These are phyloP conservation scores for Aleiodes leptofemur DNA, from an alignment of 2,888 invertebrate genomes.

Conservation along the genomic window DNA sequence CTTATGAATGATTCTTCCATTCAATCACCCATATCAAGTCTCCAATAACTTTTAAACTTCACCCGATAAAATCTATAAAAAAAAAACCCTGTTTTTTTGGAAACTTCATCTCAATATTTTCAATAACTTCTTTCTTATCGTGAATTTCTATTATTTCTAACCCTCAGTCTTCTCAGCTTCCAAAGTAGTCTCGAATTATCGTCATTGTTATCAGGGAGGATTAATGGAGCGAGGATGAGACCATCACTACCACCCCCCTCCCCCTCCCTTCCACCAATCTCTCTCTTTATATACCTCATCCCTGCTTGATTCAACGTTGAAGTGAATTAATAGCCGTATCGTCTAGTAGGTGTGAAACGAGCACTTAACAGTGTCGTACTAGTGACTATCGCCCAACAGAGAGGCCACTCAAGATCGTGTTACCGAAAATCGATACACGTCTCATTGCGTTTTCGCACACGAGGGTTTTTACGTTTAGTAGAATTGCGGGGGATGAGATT, in stretches of 20 bases:
- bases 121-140: conserved; percentile 14
- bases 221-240: conserved; percentile 42
- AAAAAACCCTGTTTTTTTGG: no score
- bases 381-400: conserved; percentile 68
- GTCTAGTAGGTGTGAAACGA: conserved; percentile 70
- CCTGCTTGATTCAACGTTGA: conserved; percentile 43
- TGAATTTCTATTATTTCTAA: conserved; percentile 1
- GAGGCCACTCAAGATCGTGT: conserved; percentile 74
- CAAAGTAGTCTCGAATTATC: conserved; percentile 33
- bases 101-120: background rate
- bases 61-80: no score
- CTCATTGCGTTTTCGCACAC: conserved; percentile 56
- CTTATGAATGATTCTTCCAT: no score
- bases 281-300: conserved; percentile 19
- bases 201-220: conserved; percentile 38
- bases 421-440: conserved; percentile 74
- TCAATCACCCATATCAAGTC: no score
- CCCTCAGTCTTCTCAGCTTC: background rate
- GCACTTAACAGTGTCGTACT: conserved; percentile 71
- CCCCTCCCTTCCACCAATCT: background rate
- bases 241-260: conserved; percentile 1
- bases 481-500: background rate
- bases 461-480: conserved; percentile 14
- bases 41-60: no score
- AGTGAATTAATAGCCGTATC: conserved; percentile 74